Evolutionary conservation across 2,888 invertebrate genomes (phyloP).

Genomic region (Pyrrhosoma nymphula): DNA sequence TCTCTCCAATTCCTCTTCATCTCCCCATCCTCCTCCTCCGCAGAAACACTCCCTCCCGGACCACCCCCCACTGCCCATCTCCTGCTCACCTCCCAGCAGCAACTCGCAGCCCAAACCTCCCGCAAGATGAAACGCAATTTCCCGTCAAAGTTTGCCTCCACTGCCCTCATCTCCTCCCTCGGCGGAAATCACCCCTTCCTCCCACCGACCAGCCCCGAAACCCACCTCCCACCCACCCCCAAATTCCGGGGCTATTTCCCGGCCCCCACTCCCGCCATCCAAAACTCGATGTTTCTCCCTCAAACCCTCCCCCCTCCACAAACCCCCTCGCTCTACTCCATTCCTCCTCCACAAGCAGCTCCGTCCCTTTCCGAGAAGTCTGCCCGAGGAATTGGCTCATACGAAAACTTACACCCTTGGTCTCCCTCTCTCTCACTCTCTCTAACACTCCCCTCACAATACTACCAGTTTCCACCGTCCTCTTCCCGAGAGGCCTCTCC

Average conservation of each 20-base stretch:
- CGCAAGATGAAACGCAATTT: conserved; percentile 56
- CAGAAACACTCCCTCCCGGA: background rate
- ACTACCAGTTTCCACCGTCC: background rate
- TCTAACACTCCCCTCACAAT: background rate
- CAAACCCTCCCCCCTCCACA: background rate
- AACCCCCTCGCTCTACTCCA: background rate
- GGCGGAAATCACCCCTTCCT: background rate
- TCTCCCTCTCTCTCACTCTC: background rate
- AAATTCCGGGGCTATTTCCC: background rate
- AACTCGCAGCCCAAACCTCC: conserved; percentile 37
- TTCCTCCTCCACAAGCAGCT: background rate
- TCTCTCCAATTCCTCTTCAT: background rate
- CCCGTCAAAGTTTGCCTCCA: conserved; percentile 14
- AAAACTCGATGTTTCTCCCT: background rate
- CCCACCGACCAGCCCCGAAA: background rate
- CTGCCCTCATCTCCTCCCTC: background rate
- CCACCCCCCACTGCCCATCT: background rate
- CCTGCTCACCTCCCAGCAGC: background rate
- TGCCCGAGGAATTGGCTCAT: conserved; percentile 30
- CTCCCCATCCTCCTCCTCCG: background rate
- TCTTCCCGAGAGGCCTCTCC: background rate
- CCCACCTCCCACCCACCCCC: background rate
- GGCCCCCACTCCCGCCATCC: background rate
- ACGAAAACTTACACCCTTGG: conserved; percentile 20
- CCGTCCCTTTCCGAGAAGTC: background rate